Evolutionary conservation across 2,797 vertebrate species (phyloP).

Genomic region (Hyperoplus lanceolatus): DNA sequence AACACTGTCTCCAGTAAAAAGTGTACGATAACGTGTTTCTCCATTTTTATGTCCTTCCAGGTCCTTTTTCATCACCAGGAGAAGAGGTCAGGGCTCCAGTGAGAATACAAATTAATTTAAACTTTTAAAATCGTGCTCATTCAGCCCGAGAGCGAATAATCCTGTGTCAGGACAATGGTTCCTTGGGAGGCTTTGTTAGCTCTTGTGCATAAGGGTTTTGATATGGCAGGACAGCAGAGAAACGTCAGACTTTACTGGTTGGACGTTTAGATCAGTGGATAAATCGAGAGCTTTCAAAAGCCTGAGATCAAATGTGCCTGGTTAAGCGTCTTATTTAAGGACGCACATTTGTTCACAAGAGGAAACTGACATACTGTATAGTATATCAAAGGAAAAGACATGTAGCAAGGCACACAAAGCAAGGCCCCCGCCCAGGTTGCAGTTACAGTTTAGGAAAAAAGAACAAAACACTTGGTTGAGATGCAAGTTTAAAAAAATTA

Average conservation of each 20-base stretch:
- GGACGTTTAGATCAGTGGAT: constrained; percentile 35
- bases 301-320: constrained; percentile 3
- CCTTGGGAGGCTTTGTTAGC: constrained; percentile 44
- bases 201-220: constrained; percentile 49
- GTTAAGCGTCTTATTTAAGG: not conserved
- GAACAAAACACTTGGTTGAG: constrained; percentile 54
- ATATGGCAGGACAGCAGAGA: constrained; percentile 45
- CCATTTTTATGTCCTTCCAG: constrained; percentile 55
- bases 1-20: constrained; percentile 10
- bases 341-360: constrained; percentile 4
- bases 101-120: constrained; percentile 64
- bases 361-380: not conserved
- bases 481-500: constrained; percentile 89
- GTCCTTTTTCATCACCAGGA: constrained; percentile 41
- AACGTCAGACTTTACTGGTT: constrained; percentile 32
- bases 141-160: constrained; percentile 39
- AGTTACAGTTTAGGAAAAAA: constrained; percentile 55
- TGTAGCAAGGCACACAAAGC: constrained; percentile 31
- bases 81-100: constrained; percentile 11
- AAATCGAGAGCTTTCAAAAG: constrained; percentile 33
- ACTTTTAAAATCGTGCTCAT: constrained; percentile 38
- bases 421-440: constrained; percentile 1
- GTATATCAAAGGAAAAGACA: constrained; percentile 3
- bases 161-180: constrained; percentile 9
- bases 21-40: constrained; percentile 41